Evolutionary conservation across 2,113 vertebrate genomes (phyloP).

Genomic region (Istiophorus platypterus): DNA sequence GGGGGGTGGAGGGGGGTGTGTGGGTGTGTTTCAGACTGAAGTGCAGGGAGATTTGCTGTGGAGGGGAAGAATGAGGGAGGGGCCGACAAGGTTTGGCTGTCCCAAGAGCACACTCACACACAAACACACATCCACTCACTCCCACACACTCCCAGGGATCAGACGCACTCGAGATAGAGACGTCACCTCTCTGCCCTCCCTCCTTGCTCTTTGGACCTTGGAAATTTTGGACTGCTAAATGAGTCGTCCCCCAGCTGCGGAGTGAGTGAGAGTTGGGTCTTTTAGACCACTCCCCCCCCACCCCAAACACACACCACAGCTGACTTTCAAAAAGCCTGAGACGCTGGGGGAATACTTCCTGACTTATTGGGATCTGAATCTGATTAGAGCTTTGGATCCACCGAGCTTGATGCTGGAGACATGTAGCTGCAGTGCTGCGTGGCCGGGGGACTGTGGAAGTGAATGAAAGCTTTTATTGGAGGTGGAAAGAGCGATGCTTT

Average conservation of each 20-base stretch:
- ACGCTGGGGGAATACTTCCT: slow-evolving; percentile 31
- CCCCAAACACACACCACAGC: too few species aligned
- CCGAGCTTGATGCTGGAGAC: slow-evolving; percentile 52
- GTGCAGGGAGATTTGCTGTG: slow-evolving; percentile 62
- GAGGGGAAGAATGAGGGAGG: slow-evolving; percentile 73
- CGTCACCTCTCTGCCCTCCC: slow-evolving; percentile 50
- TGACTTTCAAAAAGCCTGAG: slow-evolving; percentile 43
- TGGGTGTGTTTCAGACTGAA: slow-evolving; percentile 58
- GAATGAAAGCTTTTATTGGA: slow-evolving; percentile 46
- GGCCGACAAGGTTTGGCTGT: slow-evolving; percentile 58
- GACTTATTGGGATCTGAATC: slow-evolving; percentile 58
- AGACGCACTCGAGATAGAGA: slow-evolving; percentile 67
- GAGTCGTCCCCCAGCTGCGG: background rate
- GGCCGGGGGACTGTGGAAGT: slow-evolving; percentile 29
- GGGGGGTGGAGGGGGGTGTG: slow-evolving; percentile 30
- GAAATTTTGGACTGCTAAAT: slow-evolving; percentile 12
- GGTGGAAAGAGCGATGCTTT: slow-evolving; percentile 73
- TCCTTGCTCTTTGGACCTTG: slow-evolving; percentile 38
- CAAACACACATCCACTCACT: slow-evolving; percentile 48
- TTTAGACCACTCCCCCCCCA: slow-evolving; percentile 8
- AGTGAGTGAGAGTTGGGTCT: slow-evolving; percentile 6
- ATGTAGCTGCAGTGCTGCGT: slow-evolving; percentile 36
- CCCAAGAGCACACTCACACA: slow-evolving; percentile 49
- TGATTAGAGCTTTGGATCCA: slow-evolving; percentile 53
- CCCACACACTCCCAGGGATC: slow-evolving; percentile 53